Percentiles rank a stretch among this genome's conserved stretches.
These are phyloP conservation scores for Molorchus minor DNA, from an alignment of 2,888 invertebrate species.

Conservation along the genomic window DNA sequence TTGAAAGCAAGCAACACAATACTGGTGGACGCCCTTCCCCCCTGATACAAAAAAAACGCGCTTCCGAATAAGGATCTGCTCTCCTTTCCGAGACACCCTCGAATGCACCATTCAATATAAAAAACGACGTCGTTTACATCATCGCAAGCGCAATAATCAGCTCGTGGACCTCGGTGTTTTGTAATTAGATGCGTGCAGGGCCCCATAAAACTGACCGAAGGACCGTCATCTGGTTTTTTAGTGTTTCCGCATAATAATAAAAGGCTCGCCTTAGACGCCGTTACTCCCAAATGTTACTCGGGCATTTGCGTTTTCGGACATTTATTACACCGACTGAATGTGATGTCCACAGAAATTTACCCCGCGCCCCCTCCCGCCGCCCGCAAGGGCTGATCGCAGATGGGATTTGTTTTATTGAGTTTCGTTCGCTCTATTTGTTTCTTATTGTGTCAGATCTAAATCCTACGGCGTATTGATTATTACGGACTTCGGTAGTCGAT, in stretches of 20 bases:
- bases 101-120: constrained; percentile 31
- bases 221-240: constrained; percentile 72
- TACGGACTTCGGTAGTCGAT: constrained; percentile 17
- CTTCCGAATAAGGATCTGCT: too few relatives aligned
- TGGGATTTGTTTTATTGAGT: constrained; percentile 64
- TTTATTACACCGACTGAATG: constrained; percentile 58
- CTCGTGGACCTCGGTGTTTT: constrained; percentile 47
- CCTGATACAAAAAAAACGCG: too few relatives aligned
- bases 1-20: too few relatives aligned
- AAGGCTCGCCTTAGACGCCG: constrained; percentile 63
- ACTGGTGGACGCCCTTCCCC: too few relatives aligned
- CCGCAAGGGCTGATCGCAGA: constrained; percentile 48
- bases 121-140: constrained; percentile 41
- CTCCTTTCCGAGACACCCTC: not conserved
- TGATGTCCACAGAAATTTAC: constrained; percentile 47
- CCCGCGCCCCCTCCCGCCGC: constrained; percentile 31
- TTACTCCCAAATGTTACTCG: constrained; percentile 64
- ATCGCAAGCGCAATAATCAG: constrained; percentile 48
- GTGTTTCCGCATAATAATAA: constrained; percentile 72
- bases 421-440: constrained; percentile 62
- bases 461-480: constrained; percentile 59
- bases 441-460: constrained; percentile 61
- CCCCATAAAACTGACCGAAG: constrained; percentile 58
- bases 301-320: constrained; percentile 63
- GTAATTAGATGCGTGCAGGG: constrained; percentile 62